Percentiles rank a stretch among this genome's conserved stretches.
Conservation (phyloP, 1,140 invertebrate species). For the Anastrepha ludens region DNA sequence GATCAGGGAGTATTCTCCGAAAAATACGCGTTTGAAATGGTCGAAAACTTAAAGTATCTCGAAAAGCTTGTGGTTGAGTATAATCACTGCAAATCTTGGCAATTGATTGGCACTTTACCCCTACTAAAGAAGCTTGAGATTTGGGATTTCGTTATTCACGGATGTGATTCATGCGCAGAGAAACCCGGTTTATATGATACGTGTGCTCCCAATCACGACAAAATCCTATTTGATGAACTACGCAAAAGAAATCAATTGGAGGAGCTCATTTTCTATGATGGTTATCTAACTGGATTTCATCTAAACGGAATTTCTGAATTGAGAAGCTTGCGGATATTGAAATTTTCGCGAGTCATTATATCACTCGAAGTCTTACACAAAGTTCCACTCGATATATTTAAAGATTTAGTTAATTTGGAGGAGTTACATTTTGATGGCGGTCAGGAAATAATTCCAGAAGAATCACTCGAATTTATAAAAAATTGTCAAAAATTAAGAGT, state of each 20-base stretch:
- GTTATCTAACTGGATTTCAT: neutral
- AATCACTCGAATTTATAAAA: neutral
- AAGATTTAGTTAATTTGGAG: neutral
- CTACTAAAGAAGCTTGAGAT: neutral
- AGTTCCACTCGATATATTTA: neutral
- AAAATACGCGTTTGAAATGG: neutral
- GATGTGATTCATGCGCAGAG: neutral
- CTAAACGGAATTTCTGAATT: neutral
- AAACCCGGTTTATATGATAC: neutral
- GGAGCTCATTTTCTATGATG: neutral
- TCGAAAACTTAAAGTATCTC: neutral
- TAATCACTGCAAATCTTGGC: conserved; percentile 19
- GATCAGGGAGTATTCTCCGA: neutral
- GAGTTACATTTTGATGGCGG: neutral
- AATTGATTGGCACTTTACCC: conserved; percentile 1
- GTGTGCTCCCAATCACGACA: neutral
- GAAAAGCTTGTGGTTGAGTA: neutral
- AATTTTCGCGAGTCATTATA: neutral
- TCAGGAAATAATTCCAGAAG: neutral
- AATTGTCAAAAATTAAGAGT: neutral
- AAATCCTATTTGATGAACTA: neutral
- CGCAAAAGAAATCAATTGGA: neutral
- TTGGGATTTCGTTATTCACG: conserved; percentile 10
- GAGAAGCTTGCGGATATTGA: neutral
- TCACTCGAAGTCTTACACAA: neutral